phyloP scores from a whole-genome alignment of 1,140 invertebrate genomes.

The Apolygus lucorum region DNA sequence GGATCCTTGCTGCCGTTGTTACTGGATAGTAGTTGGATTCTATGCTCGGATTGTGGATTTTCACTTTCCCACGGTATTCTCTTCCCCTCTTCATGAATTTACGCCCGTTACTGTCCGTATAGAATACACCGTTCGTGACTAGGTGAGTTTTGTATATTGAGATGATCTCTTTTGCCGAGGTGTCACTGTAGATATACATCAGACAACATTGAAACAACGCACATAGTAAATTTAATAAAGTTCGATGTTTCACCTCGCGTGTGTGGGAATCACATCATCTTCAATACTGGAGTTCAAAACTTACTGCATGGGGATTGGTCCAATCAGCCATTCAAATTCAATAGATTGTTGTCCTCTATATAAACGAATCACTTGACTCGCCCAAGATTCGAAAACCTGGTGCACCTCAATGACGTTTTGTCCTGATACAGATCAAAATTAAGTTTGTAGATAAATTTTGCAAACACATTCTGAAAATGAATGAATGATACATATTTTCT shows the following conservation, averaged over 20 bases:
- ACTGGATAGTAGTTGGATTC: conserved; percentile 87
- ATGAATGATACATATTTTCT: no score
- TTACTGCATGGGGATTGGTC: conserved; percentile 65
- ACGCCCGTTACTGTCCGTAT: conserved; percentile 89
- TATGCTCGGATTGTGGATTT: conserved; percentile 59
- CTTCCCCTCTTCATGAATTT: conserved; percentile 68
- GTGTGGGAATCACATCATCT: no score
- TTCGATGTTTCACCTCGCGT: no score
- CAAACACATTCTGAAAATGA: no score
- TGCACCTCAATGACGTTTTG: conserved; percentile 72
- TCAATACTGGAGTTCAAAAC: no score
- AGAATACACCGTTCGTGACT: conserved; percentile 60
- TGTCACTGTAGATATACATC: no score
- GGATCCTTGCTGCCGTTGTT: conserved; percentile 66
- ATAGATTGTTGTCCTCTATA: conserved; percentile 56
- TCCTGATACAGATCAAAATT: no score
- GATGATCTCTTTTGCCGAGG: conserved; percentile 73
- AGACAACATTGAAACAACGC: no score
- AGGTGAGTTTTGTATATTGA: conserved; percentile 59
- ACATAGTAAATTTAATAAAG: no score
- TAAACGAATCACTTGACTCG: conserved; percentile 70
- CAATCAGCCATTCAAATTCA: conserved; percentile 89
- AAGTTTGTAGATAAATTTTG: no score
- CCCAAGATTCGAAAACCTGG: conserved; percentile 63
- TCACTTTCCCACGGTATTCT: conserved; percentile 41